Evolutionary conservation across 1,140 invertebrate species (phyloP).

Genomic region (Oncopeltus fasciatus): DNA sequence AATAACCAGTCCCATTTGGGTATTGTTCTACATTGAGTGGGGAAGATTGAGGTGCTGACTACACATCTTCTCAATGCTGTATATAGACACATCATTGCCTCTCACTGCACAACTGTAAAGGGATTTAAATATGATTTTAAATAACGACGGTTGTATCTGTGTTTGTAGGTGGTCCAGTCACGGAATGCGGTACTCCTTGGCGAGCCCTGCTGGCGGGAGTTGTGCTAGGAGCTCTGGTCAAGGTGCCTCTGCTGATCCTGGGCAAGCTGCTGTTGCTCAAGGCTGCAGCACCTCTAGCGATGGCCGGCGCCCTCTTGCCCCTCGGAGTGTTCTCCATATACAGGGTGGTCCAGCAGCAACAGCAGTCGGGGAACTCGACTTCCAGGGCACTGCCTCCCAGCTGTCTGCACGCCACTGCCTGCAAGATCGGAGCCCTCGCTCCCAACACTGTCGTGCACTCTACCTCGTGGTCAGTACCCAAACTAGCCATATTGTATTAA

Average conservation of each 20-base stretch:
- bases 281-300: constrained; percentile 2
- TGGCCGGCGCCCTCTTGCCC: constrained; percentile 3
- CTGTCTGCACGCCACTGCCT: constrained; percentile 10
- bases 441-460: not conserved
- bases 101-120: not conserved
- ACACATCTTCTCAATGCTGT: not conserved
- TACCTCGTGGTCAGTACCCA: not conserved
- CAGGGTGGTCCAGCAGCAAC: not conserved
- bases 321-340: not conserved
- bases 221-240: constrained; percentile 1
- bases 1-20: too few species aligned
- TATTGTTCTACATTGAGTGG: too few species aligned
- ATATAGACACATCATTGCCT: not conserved
- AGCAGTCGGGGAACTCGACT: not conserved
- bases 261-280: constrained; percentile 13
- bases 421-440: constrained; percentile 7
- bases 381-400: not conserved
- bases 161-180: not conserved
- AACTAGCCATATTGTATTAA: too few species aligned
- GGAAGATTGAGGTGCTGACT: too few species aligned
- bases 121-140: not conserved
- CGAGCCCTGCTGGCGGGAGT: not conserved
- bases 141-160: not conserved
- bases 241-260: constrained; percentile 10
- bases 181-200: not conserved